Conservation (phyloP, 1,140 invertebrate genomes). For the Ceratitis capitata region DNA sequence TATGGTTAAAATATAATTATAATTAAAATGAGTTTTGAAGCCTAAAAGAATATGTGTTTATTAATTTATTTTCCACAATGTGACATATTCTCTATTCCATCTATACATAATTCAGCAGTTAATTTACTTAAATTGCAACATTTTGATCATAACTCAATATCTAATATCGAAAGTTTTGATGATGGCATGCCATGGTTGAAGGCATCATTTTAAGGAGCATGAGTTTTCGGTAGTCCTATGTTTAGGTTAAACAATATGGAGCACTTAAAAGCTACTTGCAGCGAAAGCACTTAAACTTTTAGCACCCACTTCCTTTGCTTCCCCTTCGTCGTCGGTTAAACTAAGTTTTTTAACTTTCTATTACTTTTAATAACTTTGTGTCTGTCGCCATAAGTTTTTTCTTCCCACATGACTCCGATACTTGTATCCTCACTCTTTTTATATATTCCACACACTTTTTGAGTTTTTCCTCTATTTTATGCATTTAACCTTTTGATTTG, state of each 20-base stretch:
- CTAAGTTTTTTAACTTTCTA: conserved; percentile 28
- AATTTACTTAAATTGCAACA: neutral
- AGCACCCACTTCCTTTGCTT: neutral
- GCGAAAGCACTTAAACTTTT: conserved; percentile 1
- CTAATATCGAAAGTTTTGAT: neutral
- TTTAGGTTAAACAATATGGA: neutral
- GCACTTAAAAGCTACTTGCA: conserved; percentile 10
- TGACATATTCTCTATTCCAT: too few relatives aligned
- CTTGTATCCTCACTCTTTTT: neutral
- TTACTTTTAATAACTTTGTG: conserved; percentile 30
- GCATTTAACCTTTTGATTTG: conserved; percentile 3
- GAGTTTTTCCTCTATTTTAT: neutral
- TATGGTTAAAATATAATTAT: too few relatives aligned
- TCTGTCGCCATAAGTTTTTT: conserved; percentile 16
- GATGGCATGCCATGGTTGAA: neutral
- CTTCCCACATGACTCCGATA: neutral
- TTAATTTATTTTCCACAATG: too few relatives aligned
- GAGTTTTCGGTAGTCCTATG: neutral
- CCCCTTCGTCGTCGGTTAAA: neutral
- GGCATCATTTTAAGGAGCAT: neutral
- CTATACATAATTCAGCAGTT: neutral
- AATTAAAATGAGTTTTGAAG: too few relatives aligned
- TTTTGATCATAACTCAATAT: neutral
- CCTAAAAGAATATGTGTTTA: too few relatives aligned
- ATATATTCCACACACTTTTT: neutral